Conservation (phyloP, 2,888 invertebrate genomes). For the Sinelater perroti region DNA sequence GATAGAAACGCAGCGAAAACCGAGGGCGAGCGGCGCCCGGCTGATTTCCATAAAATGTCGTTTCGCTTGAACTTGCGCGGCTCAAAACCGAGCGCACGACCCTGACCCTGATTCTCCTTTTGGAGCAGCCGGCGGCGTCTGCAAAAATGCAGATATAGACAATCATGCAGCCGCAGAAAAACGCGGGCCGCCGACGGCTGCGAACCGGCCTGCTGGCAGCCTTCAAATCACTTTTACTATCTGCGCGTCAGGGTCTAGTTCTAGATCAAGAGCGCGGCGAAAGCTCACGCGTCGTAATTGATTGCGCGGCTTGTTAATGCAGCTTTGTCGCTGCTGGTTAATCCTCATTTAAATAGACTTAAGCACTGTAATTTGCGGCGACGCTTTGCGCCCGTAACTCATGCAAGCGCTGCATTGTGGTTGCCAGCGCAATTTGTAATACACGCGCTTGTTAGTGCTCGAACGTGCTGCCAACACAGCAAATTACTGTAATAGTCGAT, state of each 20-base stretch:
- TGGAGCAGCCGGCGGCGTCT: slow-evolving; percentile 36
- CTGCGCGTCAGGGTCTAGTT: slow-evolving; percentile 3
- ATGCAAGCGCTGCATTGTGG: not conserved
- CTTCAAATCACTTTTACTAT: slow-evolving; percentile 20
- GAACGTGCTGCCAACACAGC: too few relatives aligned
- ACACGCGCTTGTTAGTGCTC: not conserved
- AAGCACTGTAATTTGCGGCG: slow-evolving; percentile 2
- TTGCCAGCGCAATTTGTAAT: not conserved
- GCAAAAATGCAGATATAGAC: slow-evolving; percentile 34
- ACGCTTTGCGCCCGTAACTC: slow-evolving; percentile 7
- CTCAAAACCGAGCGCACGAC: not conserved
- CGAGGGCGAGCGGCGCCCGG: too few relatives aligned
- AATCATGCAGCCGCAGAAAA: slow-evolving; percentile 30
- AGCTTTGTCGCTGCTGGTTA: slow-evolving; percentile 14
- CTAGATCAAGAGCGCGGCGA: too few relatives aligned
- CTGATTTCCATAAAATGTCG: slow-evolving; percentile 7
- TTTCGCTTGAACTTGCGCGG: slow-evolving; percentile 3
- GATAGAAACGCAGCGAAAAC: too few relatives aligned
- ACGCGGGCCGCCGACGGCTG: slow-evolving; percentile 3
- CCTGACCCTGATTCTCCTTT: slow-evolving; percentile 19
- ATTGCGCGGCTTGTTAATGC: slow-evolving; percentile 6
- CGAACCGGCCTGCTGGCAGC: not conserved
- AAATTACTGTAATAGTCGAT: not conserved
- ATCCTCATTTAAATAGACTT: slow-evolving; percentile 7
- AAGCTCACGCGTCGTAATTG: slow-evolving; percentile 10